Percentiles rank a stretch among this genome's conserved stretches.
phyloP scores from a whole-genome alignment of 2,888 invertebrate species.

The Glaucopsyche alexis region DNA sequence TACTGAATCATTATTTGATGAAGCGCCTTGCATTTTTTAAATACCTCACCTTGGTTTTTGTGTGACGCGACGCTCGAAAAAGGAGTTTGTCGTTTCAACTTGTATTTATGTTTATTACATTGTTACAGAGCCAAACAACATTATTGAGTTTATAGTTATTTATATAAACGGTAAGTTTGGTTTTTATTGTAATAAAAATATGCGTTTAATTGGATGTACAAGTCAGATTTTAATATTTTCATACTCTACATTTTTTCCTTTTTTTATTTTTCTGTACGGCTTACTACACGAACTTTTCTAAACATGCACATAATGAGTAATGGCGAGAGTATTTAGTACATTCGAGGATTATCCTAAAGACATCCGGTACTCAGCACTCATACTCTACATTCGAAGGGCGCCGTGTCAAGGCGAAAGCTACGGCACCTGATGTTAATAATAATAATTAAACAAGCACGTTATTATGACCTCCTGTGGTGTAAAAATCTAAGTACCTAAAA shows the following conservation, averaged over 20 bases:
- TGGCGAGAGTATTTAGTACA: slow-evolving; percentile 29
- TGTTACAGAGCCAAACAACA: neutral
- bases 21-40: slow-evolving; percentile 23
- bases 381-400: slow-evolving; percentile 46
- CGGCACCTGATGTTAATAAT: slow-evolving; percentile 52
- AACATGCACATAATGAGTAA: slow-evolving; percentile 16
- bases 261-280: neutral
- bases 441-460: slow-evolving; percentile 60
- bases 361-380: slow-evolving; percentile 37
- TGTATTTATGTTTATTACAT: neutral
- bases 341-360: slow-evolving; percentile 41
- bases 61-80: slow-evolving; percentile 3
- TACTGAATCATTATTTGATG: slow-evolving; percentile 34
- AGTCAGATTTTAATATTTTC: neutral
- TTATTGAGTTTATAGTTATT: neutral
- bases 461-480: slow-evolving; percentile 43
- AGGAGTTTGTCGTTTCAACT: neutral
- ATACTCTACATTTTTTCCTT: neutral
- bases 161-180: neutral
- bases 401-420: slow-evolving; percentile 54
- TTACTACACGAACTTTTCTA: neutral
- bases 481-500: neutral
- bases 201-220: neutral
- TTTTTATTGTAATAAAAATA: neutral
- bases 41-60: slow-evolving; percentile 8